Conservation (phyloP, 1,140 invertebrate genomes). For the Pseudomyrmex pallidus region DNA sequence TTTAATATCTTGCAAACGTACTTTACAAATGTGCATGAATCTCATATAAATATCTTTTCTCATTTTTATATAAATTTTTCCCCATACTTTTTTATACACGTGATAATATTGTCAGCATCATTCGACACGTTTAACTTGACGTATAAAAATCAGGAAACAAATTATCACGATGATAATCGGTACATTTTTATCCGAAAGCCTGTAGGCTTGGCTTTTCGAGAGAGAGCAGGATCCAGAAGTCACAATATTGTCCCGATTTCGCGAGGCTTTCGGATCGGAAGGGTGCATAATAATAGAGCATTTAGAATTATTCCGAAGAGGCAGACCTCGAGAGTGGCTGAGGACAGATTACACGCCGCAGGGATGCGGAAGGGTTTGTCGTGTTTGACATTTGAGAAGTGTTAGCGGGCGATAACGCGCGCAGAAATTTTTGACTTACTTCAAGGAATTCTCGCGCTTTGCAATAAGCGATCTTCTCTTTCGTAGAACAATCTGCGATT, state of each 20-base stretch:
- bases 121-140: not conserved
- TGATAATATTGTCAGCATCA: not conserved
- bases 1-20: not conserved
- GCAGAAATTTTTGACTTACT: slow-evolving; percentile 42
- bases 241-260: slow-evolving; percentile 77
- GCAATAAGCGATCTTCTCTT: not conserved
- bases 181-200: not conserved
- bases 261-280: slow-evolving; percentile 61
- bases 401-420: slow-evolving; percentile 77
- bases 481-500: not conserved
- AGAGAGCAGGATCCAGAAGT: slow-evolving; percentile 57
- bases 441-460: not conserved
- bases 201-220: slow-evolving; percentile 32
- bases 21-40: slow-evolving; percentile 18
- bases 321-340: slow-evolving; percentile 75
- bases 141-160: not conserved
- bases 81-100: not conserved
- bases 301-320: slow-evolving; percentile 80
- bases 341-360: slow-evolving; percentile 84
- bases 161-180: not conserved
- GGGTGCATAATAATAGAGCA: slow-evolving; percentile 85
- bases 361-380: slow-evolving; percentile 78
- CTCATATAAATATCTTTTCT: not conserved
- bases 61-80: not conserved
- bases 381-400: slow-evolving; percentile 73